These are phyloP conservation scores for Anoplopoma fimbria DNA, from an alignment of 2,113 vertebrate genomes.

Conservation along the genomic window DNA sequence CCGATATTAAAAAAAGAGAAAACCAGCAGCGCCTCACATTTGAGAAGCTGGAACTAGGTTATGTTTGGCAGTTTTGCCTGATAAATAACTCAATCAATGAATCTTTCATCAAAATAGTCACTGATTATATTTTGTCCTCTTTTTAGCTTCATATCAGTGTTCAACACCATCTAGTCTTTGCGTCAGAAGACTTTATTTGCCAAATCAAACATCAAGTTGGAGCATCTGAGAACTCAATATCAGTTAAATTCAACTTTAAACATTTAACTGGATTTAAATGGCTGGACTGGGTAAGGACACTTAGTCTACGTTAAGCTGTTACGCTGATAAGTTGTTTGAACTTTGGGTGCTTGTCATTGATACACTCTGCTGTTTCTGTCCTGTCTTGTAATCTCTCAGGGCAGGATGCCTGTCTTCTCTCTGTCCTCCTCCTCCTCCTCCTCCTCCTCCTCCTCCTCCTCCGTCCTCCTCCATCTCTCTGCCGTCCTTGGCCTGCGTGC, in stretches of 20 bases:
- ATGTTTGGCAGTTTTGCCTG: neutral
- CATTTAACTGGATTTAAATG: no score
- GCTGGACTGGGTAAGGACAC: neutral
- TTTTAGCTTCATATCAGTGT: neutral
- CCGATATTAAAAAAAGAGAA: no score
- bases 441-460: no score
- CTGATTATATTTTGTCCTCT: neutral
- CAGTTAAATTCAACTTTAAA: no score
- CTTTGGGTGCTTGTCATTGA: neutral
- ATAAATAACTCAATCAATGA: neutral
- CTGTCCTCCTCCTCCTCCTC: slow-evolving; percentile 1
- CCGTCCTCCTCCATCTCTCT: neutral
- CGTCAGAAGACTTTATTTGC: neutral
- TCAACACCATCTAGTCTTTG: neutral
- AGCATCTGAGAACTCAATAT: neutral
- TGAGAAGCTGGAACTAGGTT: neutral
- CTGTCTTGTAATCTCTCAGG: slow-evolving; percentile 28
- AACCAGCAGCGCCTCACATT: neutral
- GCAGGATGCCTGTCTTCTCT: slow-evolving; percentile 30
- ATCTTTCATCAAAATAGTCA: neutral
- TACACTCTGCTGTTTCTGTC: neutral
- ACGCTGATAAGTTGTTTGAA: slow-evolving; percentile 2
- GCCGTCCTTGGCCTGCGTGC: slow-evolving; percentile 35
- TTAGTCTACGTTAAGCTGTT: neutral
- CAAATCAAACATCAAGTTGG: neutral